These are phyloP conservation scores for Aspidoscelis tigris DNA, from an alignment of 2,113 vertebrate genomes.

Conservation along the genomic window DNA sequence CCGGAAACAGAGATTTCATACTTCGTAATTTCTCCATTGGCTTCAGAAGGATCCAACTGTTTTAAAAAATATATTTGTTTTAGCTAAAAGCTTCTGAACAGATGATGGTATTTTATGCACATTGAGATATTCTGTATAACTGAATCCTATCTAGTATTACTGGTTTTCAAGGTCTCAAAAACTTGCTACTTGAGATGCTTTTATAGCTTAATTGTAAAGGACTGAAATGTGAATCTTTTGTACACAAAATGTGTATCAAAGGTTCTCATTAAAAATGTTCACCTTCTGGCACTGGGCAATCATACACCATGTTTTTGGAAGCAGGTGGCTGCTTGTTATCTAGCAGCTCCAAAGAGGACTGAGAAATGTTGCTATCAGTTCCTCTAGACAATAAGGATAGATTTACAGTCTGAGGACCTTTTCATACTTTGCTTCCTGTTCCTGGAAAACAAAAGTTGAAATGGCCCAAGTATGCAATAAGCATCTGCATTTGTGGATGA, in stretches of 20 bases:
- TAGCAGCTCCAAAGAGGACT: too few species aligned
- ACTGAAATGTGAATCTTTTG: not conserved
- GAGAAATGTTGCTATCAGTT: too few species aligned
- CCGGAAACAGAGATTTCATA: slow-evolving; percentile 78
- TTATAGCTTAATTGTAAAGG: not conserved
- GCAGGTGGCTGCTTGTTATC: too few species aligned
- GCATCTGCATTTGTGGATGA: too few species aligned
- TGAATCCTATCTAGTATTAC: not conserved
- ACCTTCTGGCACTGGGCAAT: not conserved
- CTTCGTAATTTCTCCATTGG: slow-evolving; percentile 81
- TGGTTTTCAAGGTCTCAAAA: not conserved
- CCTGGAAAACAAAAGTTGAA: too few species aligned
- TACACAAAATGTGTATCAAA: not conserved
- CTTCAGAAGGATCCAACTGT: slow-evolving; percentile 72
- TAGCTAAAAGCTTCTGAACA: not conserved
- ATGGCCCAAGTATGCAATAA: too few species aligned
- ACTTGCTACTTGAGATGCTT: not conserved
- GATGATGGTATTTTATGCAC: not conserved
- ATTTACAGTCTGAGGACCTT: too few species aligned
- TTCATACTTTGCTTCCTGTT: too few species aligned
- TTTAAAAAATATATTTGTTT: slow-evolving; percentile 52
- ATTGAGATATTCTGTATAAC: not conserved
- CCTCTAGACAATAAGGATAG: too few species aligned
- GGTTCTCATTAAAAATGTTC: not conserved
- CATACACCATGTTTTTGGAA: too few species aligned